Conservation (phyloP, 2,888 invertebrate genomes). For the Nomada flava region DNA sequence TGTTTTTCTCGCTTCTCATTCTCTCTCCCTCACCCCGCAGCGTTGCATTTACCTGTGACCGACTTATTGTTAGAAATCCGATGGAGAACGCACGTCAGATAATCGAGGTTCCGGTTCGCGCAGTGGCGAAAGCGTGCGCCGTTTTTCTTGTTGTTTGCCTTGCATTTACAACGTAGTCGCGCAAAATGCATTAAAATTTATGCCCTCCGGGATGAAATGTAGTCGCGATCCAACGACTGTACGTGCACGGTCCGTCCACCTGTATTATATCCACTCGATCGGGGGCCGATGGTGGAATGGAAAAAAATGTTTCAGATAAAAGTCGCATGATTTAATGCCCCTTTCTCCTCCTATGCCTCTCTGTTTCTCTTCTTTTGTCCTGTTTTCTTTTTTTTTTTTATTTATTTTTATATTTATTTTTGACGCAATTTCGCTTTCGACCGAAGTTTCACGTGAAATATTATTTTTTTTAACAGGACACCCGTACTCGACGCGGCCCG, state of each 20-base stretch:
- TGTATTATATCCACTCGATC: slow-evolving; percentile 59
- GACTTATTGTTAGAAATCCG: slow-evolving; percentile 30
- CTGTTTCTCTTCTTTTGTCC: background rate
- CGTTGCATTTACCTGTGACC: slow-evolving; percentile 18
- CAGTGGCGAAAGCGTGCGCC: background rate
- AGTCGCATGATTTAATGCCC: slow-evolving; percentile 59
- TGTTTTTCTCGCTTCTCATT: background rate
- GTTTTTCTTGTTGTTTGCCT: slow-evolving; percentile 47
- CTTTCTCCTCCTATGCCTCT: background rate
- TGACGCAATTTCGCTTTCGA: slow-evolving; percentile 55
- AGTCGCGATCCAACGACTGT: slow-evolving; percentile 34
- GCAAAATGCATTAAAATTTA: slow-evolving; percentile 57
- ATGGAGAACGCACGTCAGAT: slow-evolving; percentile 9
- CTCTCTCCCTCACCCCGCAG: background rate
- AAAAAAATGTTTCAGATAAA: slow-evolving; percentile 63
- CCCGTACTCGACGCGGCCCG: background rate
- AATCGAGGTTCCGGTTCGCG: slow-evolving; percentile 13
- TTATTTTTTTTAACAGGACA: slow-evolving; percentile 32
- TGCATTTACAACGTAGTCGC: slow-evolving; percentile 37
- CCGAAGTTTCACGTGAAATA: slow-evolving; percentile 45
- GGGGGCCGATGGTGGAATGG: slow-evolving; percentile 51
- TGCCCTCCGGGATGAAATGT: slow-evolving; percentile 49
- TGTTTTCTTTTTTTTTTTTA: background rate
- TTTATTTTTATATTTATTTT: background rate
- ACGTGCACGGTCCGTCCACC: slow-evolving; percentile 45